Conservation (phyloP, 2,888 invertebrate species). For the Yponomeuta malinellus region DNA sequence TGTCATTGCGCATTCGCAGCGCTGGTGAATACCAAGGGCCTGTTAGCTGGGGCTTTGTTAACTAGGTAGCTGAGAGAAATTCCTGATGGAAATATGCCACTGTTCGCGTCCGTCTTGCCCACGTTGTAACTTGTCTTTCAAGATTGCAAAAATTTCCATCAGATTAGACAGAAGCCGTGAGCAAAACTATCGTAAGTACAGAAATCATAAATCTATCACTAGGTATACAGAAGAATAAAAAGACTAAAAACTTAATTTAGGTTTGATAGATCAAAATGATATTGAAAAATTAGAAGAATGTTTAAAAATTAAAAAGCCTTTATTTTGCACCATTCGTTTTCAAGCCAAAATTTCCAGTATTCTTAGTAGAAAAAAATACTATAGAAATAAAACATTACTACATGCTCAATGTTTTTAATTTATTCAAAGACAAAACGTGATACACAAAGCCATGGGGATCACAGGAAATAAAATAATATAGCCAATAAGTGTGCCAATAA, state of each 20-base stretch:
- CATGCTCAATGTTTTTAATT: not conserved
- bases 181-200: too few species aligned
- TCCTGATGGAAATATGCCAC: not conserved
- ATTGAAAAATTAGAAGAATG: too few species aligned
- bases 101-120: not conserved
- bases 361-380: not conserved
- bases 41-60: not conserved
- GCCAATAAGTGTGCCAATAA: not conserved
- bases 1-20: conserved; percentile 7
- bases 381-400: not conserved
- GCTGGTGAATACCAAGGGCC: conserved; percentile 3
- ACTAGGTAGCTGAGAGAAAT: not conserved
- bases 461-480: not conserved
- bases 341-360: too few species aligned
- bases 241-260: too few species aligned
- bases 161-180: too few species aligned
- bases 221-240: too few species aligned
- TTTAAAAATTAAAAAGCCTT: too few species aligned
- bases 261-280: too few species aligned
- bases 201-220: too few species aligned
- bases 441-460: not conserved
- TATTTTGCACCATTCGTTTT: too few species aligned
- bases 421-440: not conserved
- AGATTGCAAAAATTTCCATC: not conserved
- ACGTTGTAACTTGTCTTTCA: not conserved